phyloP scores from a whole-genome alignment of 2,888 invertebrate genomes.

The Octodonta nipae region DNA sequence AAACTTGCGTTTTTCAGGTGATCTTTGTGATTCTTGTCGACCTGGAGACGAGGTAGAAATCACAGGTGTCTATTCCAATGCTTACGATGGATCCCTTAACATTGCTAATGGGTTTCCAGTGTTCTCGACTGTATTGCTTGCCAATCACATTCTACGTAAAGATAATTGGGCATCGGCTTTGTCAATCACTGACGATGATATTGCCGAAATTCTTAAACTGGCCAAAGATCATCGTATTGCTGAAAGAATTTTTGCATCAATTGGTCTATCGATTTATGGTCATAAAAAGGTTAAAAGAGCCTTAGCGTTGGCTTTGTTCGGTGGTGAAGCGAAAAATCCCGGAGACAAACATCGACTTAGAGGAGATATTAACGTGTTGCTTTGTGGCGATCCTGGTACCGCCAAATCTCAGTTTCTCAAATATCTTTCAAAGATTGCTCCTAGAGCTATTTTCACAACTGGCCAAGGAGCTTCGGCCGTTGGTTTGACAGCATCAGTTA shows the following conservation, averaged over 20 bases:
- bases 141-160: conserved; percentile 86
- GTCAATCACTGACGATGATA: conserved; percentile 90
- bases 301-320: conserved; percentile 83
- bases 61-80: conserved; percentile 92
- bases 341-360: conserved; percentile 82
- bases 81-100: conserved; percentile 93
- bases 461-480: conserved; percentile 98
- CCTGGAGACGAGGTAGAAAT: conserved; percentile 96
- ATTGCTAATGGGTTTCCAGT: conserved; percentile 94
- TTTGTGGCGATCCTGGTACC: conserved; percentile 98
- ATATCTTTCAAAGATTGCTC: conserved; percentile 90
- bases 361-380: conserved; percentile 91
- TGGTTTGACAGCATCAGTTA: conserved; percentile 95
- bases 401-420: conserved; percentile 98
- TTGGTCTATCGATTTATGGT: conserved; percentile 95
- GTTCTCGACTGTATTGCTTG: conserved; percentile 92
- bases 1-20: too few species aligned
- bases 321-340: conserved; percentile 95
- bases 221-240: conserved; percentile 81
- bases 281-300: conserved; percentile 93
- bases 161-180: conserved; percentile 88
- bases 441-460: conserved; percentile 92
- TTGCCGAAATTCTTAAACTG: conserved; percentile 69
- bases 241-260: conserved; percentile 82
- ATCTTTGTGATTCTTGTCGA: conserved; percentile 92